Base-by-base conservation (phyloP, 2,113 vertebrate species). In the Phoenicopterus ruber region DNA sequence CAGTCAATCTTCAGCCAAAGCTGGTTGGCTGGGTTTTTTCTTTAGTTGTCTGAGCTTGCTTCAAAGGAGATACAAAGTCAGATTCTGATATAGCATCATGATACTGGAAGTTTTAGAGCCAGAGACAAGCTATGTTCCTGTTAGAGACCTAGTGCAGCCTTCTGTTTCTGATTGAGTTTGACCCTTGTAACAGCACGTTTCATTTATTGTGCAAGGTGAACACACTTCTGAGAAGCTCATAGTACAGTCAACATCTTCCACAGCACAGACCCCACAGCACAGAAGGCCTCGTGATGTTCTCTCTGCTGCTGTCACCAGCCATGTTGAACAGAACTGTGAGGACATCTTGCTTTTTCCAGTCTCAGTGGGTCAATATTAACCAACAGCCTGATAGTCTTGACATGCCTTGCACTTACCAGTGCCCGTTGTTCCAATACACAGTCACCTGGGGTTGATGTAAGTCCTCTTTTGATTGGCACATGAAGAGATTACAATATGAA, bases 211-310 rank as follows among this genome's bases (percentile, higher is more conserved):
- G n/a, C n/a, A 44, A 69, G 17, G 38, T n/a, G 40, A 65, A 28
- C 31, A 70, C 5, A 32, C 31, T n/a, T n/a, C 28, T n/a, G 49
- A 79, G 38, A 67, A 59, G 32, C 15, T 38, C 0, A 0, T 22
- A 34, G 22, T 19, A 34, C 31, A 34, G 8, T 38, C 24, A 36
- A 7, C 46, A 38, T 59, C 46, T 66, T 55, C n/a, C n/a, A 58
- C 55, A 67, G 58, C 31, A 31, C 38, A 11, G 32, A n/a, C 6
- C 19, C 13, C 17, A 25, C 6, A 76, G 22, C 12, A 31, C 32
- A 62, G 24, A 73, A 25, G n/a, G 10, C 10, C 42, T 83, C 1
- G 0, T 36, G 7, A 25, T 21, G 17, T 36, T 74, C 34, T 58
- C 38, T 73, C 47, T 83, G 47, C 19, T 94, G 16, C 18, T 70